Evolutionary conservation across 2,113 vertebrate species (phyloP).

Genomic region (Cyprinus carpio): DNA sequence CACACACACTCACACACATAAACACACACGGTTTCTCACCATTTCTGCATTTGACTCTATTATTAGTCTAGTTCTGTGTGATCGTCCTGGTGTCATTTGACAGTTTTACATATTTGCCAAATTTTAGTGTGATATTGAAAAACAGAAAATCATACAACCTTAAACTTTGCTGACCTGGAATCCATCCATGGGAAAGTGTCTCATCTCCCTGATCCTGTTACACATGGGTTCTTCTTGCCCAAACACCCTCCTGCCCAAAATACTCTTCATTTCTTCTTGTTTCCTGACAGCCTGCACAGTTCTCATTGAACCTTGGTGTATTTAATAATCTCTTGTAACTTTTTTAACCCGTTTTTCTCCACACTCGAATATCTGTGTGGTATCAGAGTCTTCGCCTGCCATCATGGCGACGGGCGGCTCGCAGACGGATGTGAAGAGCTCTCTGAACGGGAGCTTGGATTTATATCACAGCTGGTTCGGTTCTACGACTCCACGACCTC

Average conservation of each 20-base stretch:
- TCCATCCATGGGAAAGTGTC: neutral
- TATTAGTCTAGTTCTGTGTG: neutral
- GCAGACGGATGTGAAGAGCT: conserved; percentile 33
- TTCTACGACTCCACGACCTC: conserved; percentile 63
- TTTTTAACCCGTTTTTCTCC: neutral
- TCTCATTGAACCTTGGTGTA: neutral
- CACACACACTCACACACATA: neutral
- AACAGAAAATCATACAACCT: neutral
- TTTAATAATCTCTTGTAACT: neutral
- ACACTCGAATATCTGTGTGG: neutral
- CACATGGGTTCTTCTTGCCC: neutral
- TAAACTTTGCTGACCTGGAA: neutral
- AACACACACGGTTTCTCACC: neutral
- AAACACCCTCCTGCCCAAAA: neutral
- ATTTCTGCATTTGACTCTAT: neutral
- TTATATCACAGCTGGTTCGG: conserved; percentile 62
- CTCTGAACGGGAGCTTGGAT: conserved; percentile 74
- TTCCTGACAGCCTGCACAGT: neutral
- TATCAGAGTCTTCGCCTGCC: neutral
- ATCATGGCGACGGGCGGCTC: neutral
- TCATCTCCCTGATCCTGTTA: conserved; percentile 14
- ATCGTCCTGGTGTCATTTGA: neutral
- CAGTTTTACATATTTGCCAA: neutral
- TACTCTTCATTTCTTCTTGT: neutral
- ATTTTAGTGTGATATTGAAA: neutral